These are phyloP conservation scores for Dryococelus australis DNA, from an alignment of 2,888 invertebrate species.

Conservation along the genomic window DNA sequence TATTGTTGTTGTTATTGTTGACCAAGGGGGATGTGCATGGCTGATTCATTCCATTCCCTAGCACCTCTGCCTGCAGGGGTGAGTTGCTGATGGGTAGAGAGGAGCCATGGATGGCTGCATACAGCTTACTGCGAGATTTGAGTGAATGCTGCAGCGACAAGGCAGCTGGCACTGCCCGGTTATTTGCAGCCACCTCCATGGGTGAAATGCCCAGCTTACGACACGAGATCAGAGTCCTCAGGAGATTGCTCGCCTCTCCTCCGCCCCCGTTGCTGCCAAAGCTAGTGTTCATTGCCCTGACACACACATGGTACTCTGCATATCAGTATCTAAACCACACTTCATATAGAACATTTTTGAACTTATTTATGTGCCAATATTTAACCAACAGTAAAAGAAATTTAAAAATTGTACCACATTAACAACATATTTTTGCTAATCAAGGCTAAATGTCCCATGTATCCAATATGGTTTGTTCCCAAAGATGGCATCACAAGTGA, in stretches of 20 bases:
- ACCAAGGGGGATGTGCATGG: constrained; percentile 34
- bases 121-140: constrained; percentile 40
- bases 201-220: constrained; percentile 73
- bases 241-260: constrained; percentile 77
- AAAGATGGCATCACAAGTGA: too few relatives aligned
- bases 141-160: constrained; percentile 37
- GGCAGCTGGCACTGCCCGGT: constrained; percentile 32
- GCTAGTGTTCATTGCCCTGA: background rate
- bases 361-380: too few relatives aligned
- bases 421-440: too few relatives aligned
- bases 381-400: too few relatives aligned
- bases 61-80: constrained; percentile 44
- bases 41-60: constrained; percentile 57
- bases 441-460: too few relatives aligned
- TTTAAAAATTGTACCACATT: too few relatives aligned
- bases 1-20: background rate
- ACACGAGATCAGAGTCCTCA: constrained; percentile 79
- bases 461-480: too few relatives aligned
- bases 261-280: constrained; percentile 51
- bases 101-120: constrained; percentile 33
- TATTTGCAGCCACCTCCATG: constrained; percentile 39
- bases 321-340: background rate
- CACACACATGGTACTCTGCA: background rate
- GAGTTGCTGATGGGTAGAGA: constrained; percentile 50
- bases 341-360: too few relatives aligned